A percentile compares a stretch with the other conserved stretches of the same genome.
These are phyloP conservation scores for Lutraria lutraria DNA, from an alignment of 2,888 invertebrate genomes.

Conservation along the genomic window DNA sequence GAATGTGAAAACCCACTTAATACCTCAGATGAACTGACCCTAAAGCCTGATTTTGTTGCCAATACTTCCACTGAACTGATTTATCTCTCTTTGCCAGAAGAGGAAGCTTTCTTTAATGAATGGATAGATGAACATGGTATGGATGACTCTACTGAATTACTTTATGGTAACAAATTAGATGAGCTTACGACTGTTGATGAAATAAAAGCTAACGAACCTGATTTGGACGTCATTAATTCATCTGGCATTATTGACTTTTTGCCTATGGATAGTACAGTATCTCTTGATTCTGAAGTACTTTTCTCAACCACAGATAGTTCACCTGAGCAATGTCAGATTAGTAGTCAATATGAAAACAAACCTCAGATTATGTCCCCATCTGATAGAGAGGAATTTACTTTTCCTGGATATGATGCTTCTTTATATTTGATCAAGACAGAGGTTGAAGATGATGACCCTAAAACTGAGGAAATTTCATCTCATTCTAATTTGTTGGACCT, in stretches of 20 bases:
- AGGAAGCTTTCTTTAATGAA: not conserved
- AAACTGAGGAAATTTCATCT: not conserved
- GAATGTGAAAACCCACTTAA: not conserved
- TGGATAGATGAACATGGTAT: not conserved
- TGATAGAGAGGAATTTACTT: not conserved
- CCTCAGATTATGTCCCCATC: not conserved
- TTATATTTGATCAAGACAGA: slow-evolving; percentile 29
- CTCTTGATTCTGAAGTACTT: not conserved
- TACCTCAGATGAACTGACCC: not conserved
- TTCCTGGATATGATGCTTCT: slow-evolving; percentile 21
- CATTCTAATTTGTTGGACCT: not conserved
- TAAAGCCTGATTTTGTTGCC: not conserved
- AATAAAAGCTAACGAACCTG: not conserved
- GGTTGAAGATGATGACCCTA: slow-evolving; percentile 8
- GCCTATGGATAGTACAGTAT: not conserved
- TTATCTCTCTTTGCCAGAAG: not conserved
- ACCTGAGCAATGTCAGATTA: not conserved
- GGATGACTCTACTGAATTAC: not conserved
- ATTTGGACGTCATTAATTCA: not conserved
- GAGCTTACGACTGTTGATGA: not conserved
- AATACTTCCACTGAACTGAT: not conserved
- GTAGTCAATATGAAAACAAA: not conserved
- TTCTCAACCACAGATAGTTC: not conserved
- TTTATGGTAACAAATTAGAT: not conserved
- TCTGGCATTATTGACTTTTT: not conserved